Conservation (phyloP, 1,140 invertebrate species). For the Pachypeltis micranthus region DNA sequence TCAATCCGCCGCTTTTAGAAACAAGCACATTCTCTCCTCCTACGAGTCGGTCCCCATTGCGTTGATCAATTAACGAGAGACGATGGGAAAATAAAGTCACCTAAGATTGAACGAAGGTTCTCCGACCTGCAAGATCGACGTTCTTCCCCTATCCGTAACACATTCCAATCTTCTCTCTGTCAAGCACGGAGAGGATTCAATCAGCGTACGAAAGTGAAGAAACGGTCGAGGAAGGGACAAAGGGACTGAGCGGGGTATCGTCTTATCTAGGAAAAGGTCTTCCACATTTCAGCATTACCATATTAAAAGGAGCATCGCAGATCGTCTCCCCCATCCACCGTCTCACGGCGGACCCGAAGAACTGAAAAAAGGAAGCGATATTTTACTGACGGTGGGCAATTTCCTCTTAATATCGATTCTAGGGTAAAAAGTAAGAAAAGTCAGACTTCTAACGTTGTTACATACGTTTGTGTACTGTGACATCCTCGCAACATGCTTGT, state of each 20-base stretch:
- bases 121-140: not conserved
- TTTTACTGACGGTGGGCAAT: too few relatives aligned
- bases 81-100: not conserved
- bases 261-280: slow-evolving; percentile 5
- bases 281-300: slow-evolving; percentile 6
- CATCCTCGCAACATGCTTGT: too few relatives aligned
- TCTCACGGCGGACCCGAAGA: too few relatives aligned
- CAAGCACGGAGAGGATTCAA: slow-evolving; percentile 4
- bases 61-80: not conserved
- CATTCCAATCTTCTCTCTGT: slow-evolving; percentile 6
- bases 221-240: not conserved
- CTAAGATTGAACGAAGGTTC: slow-evolving; percentile 1
- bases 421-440: too few relatives aligned
- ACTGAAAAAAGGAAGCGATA: too few relatives aligned
- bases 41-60: too few relatives aligned
- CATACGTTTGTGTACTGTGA: too few relatives aligned
- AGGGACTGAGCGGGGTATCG: too few relatives aligned
- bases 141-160: not conserved
- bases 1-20: too few relatives aligned
- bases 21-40: too few relatives aligned
- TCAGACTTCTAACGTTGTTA: too few relatives aligned
- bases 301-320: not conserved
- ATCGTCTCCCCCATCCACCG: not conserved
- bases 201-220: not conserved
- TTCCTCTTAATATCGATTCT: too few relatives aligned